These are phyloP conservation scores for Pseudocheirus occidentalis DNA, from an alignment of 2,797 vertebrate species.

Conservation along the genomic window DNA sequence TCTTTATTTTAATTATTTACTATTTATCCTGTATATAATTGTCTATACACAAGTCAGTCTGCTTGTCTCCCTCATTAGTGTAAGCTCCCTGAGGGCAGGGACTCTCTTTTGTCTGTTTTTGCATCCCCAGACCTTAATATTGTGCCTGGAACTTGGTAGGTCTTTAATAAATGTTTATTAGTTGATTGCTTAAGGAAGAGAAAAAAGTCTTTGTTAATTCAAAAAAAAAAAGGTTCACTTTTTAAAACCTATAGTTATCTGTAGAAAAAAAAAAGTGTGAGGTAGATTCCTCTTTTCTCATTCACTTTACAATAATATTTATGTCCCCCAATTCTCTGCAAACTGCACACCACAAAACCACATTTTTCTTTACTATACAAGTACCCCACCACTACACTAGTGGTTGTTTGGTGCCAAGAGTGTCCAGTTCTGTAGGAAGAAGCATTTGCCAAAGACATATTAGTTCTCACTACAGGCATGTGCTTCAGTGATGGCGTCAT, in stretches of 20 bases:
- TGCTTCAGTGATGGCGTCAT: neutral
- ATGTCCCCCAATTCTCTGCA: rapidly evolving
- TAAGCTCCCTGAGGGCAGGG: neutral
- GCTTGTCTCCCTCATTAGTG: neutral
- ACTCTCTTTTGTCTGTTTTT: neutral
- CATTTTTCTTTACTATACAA: neutral
- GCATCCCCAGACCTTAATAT: neutral
- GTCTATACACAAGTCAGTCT: neutral
- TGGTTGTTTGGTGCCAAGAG: neutral
- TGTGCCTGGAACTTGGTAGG: neutral
- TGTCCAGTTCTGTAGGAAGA: neutral
- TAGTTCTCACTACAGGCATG: neutral
- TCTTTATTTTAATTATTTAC: neutral
- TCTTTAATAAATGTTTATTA: too few relatives aligned
- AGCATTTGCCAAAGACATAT: neutral
- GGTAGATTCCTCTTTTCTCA: neutral
- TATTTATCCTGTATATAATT: neutral
- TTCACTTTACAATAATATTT: neutral
- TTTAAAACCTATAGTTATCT: neutral
- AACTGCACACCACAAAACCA: neutral
- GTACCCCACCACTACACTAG: neutral
- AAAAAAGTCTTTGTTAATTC: neutral
- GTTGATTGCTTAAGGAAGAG: neutral
- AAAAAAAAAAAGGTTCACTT: neutral
- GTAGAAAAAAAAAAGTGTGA: neutral